A percentile compares a stretch with the other conserved stretches of the same genome.
phyloP scores from a whole-genome alignment of 1,140 invertebrate species.

The Laupala kohalensis region DNA sequence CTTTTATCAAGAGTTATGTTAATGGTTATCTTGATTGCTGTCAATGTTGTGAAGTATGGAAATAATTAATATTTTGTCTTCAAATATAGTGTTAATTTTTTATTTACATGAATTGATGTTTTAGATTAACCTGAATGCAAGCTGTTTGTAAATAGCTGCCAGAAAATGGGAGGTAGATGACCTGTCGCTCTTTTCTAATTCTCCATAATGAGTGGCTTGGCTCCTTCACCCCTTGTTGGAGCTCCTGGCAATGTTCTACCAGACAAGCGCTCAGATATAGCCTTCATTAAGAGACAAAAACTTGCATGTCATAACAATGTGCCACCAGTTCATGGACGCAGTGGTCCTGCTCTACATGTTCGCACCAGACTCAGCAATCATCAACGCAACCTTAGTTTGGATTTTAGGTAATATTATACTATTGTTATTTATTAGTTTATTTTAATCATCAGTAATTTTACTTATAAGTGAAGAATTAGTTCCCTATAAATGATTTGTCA shows the following conservation, averaged over 20 bases:
- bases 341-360: constrained; percentile 27
- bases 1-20: too few species aligned
- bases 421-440: too few species aligned
- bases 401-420: constrained; percentile 58
- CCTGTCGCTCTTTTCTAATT: not conserved
- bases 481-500: too few species aligned
- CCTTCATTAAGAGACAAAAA: constrained; percentile 14
- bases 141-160: too few species aligned
- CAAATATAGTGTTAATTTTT: too few species aligned
- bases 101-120: too few species aligned
- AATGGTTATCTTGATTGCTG: too few species aligned
- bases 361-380: constrained; percentile 52
- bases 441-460: too few species aligned
- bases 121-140: too few species aligned
- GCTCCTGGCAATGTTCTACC: constrained; percentile 1
- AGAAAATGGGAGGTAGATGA: constrained; percentile 9
- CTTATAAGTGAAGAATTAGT: too few species aligned
- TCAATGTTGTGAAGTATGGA: too few species aligned
- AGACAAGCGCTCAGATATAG: constrained; percentile 13
- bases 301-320: constrained; percentile 22
- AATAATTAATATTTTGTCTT: too few species aligned
- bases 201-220: constrained; percentile 20
- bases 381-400: constrained; percentile 62
- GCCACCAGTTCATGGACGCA: constrained; percentile 46
- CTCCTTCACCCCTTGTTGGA: constrained; percentile 10